Evolutionary conservation across 2,797 vertebrate genomes (phyloP).

Genomic region (Onychomys arenicola): DNA sequence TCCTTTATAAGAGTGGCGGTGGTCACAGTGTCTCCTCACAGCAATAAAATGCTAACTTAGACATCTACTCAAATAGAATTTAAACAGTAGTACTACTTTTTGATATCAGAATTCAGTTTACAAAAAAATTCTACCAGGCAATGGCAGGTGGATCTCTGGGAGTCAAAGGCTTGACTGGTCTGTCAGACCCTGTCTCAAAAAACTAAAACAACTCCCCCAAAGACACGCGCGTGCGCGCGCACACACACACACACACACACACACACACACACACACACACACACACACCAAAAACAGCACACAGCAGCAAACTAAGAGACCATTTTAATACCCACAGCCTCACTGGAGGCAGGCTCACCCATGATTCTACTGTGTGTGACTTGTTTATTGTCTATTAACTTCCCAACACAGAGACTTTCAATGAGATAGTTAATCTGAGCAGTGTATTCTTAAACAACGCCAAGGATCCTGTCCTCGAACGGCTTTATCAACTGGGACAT

Average conservation of each 20-base stretch:
- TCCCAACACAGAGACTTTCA: constrained; percentile 5
- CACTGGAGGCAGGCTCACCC: background rate
- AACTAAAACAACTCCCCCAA: background rate
- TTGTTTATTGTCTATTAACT: background rate
- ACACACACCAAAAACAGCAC: background rate
- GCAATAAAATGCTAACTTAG: background rate
- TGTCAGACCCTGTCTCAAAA: background rate
- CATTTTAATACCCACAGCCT: constrained; percentile 65
- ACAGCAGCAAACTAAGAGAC: constrained; percentile 39
- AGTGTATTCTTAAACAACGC: constrained; percentile 51
- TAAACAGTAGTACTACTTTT: background rate
- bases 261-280: background rate
- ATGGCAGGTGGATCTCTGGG: background rate
- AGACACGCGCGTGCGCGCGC: background rate
- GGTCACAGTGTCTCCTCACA: background rate
- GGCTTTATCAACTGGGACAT: constrained; percentile 27
- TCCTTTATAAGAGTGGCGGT: background rate
- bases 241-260: background rate
- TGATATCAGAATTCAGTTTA: constrained; percentile 44
- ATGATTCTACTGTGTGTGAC: background rate
- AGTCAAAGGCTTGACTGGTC: background rate
- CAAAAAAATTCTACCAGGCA: background rate
- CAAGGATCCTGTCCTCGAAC: constrained; percentile 6
- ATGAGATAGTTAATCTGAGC: background rate
- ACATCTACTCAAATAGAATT: background rate